These are phyloP conservation scores for Rhea americana DNA, from an alignment of 2,113 vertebrate species.

Conservation along the genomic window DNA sequence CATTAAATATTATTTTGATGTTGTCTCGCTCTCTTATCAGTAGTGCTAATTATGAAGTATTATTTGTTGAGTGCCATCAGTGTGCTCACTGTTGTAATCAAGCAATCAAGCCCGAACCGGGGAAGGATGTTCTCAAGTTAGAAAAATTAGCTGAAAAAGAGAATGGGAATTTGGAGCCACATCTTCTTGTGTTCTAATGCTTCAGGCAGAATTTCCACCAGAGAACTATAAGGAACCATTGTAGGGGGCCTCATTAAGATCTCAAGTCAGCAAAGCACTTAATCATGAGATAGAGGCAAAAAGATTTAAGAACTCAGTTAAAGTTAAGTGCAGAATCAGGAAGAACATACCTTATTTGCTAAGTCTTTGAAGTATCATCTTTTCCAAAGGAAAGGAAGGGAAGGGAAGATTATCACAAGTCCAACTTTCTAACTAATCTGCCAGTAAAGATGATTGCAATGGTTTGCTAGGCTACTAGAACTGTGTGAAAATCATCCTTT, in stretches of 20 bases:
- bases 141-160: constrained; percentile 8
- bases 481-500: not conserved
- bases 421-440: constrained; percentile 7
- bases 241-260: not conserved
- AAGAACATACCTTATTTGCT: not conserved
- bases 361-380: not conserved
- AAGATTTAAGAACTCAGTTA: not conserved
- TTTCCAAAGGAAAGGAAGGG: not conserved
- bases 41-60: constrained; percentile 22
- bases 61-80: not conserved
- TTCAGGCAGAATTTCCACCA: not conserved
- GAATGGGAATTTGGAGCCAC: not conserved
- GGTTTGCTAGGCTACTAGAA: not conserved
- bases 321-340: not conserved
- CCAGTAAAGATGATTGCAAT: not conserved
- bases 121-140: not conserved
- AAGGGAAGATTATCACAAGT: not conserved
- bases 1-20: constrained; percentile 15
- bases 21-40: not conserved
- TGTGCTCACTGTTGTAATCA: not conserved
- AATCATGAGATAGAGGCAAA: not conserved
- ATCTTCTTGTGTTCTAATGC: not conserved
- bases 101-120: constrained; percentile 5
- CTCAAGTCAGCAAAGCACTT: not conserved
- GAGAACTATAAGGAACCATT: not conserved